Evolutionary conservation across 2,888 invertebrate species (phyloP).

Genomic region (Acleris holmiana): DNA sequence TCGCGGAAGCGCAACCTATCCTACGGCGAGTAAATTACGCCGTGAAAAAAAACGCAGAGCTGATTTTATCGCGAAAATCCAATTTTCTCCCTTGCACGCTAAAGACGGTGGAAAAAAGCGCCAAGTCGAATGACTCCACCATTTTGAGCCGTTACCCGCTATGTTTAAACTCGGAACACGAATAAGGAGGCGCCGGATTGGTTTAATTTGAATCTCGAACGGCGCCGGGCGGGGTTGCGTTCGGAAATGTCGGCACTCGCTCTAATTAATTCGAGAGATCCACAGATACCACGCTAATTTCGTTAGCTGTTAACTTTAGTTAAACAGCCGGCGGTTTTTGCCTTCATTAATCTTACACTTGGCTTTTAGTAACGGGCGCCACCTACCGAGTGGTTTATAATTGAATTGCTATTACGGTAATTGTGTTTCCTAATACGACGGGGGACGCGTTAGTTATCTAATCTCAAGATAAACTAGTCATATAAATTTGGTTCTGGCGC

Average conservation of each 20-base stretch:
- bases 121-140: conserved; percentile 82
- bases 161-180: conserved; percentile 81
- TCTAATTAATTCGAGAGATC: conserved; percentile 82
- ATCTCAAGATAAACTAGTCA: conserved; percentile 15
- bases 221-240: conserved; percentile 68
- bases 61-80: conserved; percentile 84
- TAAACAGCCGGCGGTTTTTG: conserved; percentile 71
- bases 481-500: not conserved
- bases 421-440: conserved; percentile 31
- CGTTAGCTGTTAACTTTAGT: conserved; percentile 77
- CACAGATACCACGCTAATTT: conserved; percentile 81
- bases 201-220: conserved; percentile 84
- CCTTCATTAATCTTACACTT: conserved; percentile 72
- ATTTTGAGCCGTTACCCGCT: conserved; percentile 79
- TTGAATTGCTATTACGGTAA: conserved; percentile 34
- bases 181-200: conserved; percentile 84
- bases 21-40: conserved; percentile 73
- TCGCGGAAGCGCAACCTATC: conserved; percentile 66
- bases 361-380: conserved; percentile 61
- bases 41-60: conserved; percentile 73
- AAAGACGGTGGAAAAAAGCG: conserved; percentile 83
- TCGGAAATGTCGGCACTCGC: conserved; percentile 61
- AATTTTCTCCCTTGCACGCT: conserved; percentile 84
- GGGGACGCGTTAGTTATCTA: conserved; percentile 15
- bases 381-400: conserved; percentile 53